Evolutionary conservation across 2,113 vertebrate genomes (phyloP), one percentile per base, ranked within the genome.

Genomic region (Pseudolaguvia tuberculata): DNA sequence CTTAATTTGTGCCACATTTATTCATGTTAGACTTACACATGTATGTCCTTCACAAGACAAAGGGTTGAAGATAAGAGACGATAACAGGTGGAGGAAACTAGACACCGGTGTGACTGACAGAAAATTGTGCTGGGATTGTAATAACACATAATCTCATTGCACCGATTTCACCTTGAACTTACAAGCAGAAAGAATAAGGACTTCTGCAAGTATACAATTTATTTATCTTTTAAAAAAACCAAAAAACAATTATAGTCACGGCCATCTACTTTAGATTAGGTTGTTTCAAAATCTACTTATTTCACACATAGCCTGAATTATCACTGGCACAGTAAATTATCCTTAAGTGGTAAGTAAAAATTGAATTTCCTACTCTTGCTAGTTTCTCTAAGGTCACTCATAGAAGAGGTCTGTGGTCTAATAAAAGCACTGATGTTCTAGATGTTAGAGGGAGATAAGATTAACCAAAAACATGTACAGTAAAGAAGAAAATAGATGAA

Each of bases 141-240:
- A 65, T 63, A 50, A 74, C 48, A 74, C 72, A 74, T 27, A 63
- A 65, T 53, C 11, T 53, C 15, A 74, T n/a, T n/a, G n/a, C n/a
- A n/a, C n/a, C n/a, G n/a, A n/a, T n/a, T n/a, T n/a, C n/a, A n/a
- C n/a, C n/a, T n/a, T n/a, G n/a, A 61, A 25, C 56, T n/a, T 31
- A 70, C 7, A 70, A 31, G 18, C 42, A 72, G 3, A 58, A 18
- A 27, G 35, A 39, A 73, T 39, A 4, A 3, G 21, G 42, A n/a
- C n/a, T n/a, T n/a, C n/a, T n/a, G 7, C 11, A 61, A 9, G 4
- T 51, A 12, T 51, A 39, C 15, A 52, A 29, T 45, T 42, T 39
- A 55, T 17, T 8, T 21, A 55, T n/a, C 15, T n/a, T n/a, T n/a
- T n/a, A n/a, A n/a, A n/a, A n/a, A n/a, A n/a, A n/a, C n/a, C n/a